phyloP scores from a whole-genome alignment of 2,113 vertebrate genomes.

The Paramormyrops kingsleyae region DNA sequence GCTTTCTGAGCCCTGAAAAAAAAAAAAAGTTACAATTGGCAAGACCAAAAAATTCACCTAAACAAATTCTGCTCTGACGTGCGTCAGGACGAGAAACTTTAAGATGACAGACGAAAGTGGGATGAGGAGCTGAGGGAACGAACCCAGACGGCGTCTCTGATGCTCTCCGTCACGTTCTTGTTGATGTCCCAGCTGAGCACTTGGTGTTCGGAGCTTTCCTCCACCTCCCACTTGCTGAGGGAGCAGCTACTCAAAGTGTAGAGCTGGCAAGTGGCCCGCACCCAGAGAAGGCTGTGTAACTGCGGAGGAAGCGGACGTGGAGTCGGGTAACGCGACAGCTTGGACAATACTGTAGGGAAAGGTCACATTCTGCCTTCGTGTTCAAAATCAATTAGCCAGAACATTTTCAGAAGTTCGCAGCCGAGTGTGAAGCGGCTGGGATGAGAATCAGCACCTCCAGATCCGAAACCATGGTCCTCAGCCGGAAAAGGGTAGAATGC shows the following conservation, averaged over 20 bases:
- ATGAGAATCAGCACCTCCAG: no score
- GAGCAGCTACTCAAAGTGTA: constrained; percentile 76
- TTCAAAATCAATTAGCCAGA: background rate
- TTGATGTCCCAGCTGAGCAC: constrained; percentile 76
- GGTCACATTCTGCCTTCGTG: background rate
- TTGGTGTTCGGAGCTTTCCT: constrained; percentile 73
- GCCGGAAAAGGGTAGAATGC: no score
- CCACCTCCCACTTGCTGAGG: constrained; percentile 85
- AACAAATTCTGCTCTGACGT: background rate
- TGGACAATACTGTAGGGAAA: background rate
- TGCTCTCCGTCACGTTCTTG: constrained; percentile 68
- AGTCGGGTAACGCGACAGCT: no score
- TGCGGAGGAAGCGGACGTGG: constrained; percentile 34
- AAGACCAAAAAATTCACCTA: background rate
- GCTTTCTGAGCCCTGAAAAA: constrained; percentile 80
- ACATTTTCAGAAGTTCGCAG: background rate
- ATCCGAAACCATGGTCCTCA: no score
- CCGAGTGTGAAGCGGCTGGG: no score
- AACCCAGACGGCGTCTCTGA: constrained; percentile 91
- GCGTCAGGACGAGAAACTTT: background rate
- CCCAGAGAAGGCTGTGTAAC: constrained; percentile 81
- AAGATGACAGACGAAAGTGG: background rate
- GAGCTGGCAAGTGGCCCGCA: constrained; percentile 59
- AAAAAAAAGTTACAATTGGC: background rate
- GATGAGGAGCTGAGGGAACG: constrained; percentile 29